Evolutionary conservation across 2,797 vertebrate species (phyloP).

Genomic region (Artibeus lituratus): DNA sequence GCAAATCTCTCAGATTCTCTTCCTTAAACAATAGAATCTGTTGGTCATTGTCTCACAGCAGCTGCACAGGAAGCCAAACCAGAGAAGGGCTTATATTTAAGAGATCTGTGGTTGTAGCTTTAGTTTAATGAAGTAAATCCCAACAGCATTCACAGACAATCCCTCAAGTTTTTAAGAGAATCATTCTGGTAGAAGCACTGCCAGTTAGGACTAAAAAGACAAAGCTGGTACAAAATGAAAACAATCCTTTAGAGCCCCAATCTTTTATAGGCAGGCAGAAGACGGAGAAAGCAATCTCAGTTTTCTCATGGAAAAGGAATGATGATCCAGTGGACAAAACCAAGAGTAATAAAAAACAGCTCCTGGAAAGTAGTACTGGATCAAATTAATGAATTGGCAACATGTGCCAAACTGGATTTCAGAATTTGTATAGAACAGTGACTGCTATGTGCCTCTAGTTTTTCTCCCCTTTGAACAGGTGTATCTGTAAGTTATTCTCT

Average conservation of each 20-base stretch:
- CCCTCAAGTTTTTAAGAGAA: background rate
- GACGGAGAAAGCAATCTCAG: background rate
- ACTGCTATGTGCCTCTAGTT: background rate
- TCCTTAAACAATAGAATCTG: background rate
- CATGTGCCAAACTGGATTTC: background rate
- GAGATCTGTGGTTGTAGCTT: background rate
- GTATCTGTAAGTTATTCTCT: background rate
- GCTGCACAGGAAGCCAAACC: background rate
- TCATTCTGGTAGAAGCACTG: background rate
- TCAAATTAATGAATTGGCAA: background rate
- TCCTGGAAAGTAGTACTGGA: background rate
- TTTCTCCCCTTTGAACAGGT: background rate
- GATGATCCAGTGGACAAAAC: background rate
- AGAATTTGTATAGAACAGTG: background rate
- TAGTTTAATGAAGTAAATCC: background rate
- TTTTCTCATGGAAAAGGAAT: background rate
- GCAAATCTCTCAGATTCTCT: background rate
- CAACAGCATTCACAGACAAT: background rate
- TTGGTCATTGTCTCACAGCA: background rate
- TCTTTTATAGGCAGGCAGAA: background rate
- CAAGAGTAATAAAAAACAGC: constrained; percentile 10
- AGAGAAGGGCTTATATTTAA: background rate
- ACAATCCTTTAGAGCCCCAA: background rate
- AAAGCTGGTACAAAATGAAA: background rate
- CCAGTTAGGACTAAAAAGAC: background rate